Base-by-base conservation (phyloP, 2,888 invertebrate genomes). In the Drosophila fulvimacula region DNA sequence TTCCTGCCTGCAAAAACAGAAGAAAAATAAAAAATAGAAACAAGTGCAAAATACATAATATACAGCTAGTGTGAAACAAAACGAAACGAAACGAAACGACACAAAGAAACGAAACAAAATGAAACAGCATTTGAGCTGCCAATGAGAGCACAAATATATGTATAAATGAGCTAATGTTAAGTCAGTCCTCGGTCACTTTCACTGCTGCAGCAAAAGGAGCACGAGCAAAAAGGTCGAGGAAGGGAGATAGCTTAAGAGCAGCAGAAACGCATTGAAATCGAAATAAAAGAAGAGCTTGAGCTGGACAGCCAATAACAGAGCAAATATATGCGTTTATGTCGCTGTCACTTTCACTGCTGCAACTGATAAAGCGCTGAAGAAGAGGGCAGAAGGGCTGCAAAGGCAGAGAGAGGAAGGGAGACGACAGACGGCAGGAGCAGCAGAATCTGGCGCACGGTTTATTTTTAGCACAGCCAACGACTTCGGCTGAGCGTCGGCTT, bases 1-100 rank as follows among this genome's bases (percentile, higher is more conserved):
- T 91, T 91, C 91, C 91, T 91, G 91, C 91, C 91, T 91, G 91
- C 75, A 90, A 91, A 52, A 91, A 89, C 90, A 89, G 81, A 90
- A 88, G 69, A 78, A 80, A 80, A 79, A 81, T 72, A 78, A 74
- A 88, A 88, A 68, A 84, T 87, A 87, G 78, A 85, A 59, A 86
- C 71, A 73, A 72, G 70, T 65, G 70, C 60, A 76, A 60, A 65
- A 64, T 44, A 60, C 41, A 52, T 66, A 46, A 52, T 74, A 53
- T 46, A 69, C 34, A 58, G 13, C 53, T 38, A 34, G 46, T 67
- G 56, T 56, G 42, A 41, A 53, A 69, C 57, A 9, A 9, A 58
- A 60, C 34, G 42, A 44, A 72, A 53, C 55, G 66, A 41, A 62
- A 76, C 64, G 61, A 58, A 70, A 77, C 64, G 61, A 68, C 59